phyloP scores from a whole-genome alignment of 2,888 invertebrate genomes.

The Kuschelorhynchus macadamiae region DNA sequence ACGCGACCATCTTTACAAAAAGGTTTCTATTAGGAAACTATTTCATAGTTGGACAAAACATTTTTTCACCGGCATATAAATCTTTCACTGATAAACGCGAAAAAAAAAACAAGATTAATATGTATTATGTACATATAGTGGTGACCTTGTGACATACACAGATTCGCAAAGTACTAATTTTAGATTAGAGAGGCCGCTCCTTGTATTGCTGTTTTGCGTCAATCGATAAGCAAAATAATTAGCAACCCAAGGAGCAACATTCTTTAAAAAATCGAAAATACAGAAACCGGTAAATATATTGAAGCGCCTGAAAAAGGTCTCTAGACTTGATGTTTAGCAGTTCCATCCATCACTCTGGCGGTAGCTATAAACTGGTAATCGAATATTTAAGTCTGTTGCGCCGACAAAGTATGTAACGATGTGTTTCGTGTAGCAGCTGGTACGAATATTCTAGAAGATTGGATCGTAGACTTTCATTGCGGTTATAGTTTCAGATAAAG shows the following conservation, averaged over 20 bases:
- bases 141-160: constrained; percentile 6
- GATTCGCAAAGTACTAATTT: constrained; percentile 7
- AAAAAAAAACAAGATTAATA: neutral
- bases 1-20: constrained; percentile 14
- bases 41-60: neutral
- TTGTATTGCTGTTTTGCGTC: neutral
- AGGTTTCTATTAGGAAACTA: neutral
- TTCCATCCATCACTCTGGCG: constrained; percentile 28
- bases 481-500: no score
- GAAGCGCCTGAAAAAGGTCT: neutral
- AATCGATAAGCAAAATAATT: neutral
- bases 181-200: neutral
- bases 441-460: constrained; percentile 39
- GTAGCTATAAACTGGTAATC: constrained; percentile 2
- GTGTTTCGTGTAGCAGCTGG: constrained; percentile 28
- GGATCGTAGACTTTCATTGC: constrained; percentile 24
- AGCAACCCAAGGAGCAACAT: neutral
- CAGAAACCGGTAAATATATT: constrained; percentile 9
- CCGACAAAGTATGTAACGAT: neutral
- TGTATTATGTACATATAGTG: neutral
- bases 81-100: constrained; percentile 7
- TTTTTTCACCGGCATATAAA: neutral
- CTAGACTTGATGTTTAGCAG: constrained; percentile 12
- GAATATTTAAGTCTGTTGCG: constrained; percentile 3
- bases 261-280: neutral